Percentiles rank a stretch among this genome's conserved stretches.
These are phyloP conservation scores for Trogon melanurus DNA, from an alignment of 2,113 vertebrate genomes.

Conservation along the genomic window DNA sequence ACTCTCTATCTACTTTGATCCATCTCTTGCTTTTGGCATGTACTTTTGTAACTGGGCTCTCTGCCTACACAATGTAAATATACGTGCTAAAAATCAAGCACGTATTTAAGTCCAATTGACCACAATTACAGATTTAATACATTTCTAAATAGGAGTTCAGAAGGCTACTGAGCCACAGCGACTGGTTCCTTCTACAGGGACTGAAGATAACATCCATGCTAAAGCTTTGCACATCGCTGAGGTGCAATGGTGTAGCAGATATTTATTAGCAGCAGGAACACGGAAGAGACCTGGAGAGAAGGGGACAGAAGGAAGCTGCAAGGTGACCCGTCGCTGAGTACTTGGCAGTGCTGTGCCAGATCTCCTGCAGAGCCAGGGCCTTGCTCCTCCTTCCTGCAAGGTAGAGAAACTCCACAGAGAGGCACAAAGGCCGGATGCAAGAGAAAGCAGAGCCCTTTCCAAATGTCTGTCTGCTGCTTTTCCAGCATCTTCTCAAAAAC, in stretches of 20 bases:
- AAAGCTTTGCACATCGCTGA: accelerated
- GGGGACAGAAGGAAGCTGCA: background rate
- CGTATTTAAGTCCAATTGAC: background rate
- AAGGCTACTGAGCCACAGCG: background rate
- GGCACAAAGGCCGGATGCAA: background rate
- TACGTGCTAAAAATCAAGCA: background rate
- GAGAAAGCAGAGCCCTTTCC: background rate
- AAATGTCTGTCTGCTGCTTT: background rate
- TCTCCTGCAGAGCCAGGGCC: background rate
- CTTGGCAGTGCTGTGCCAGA: background rate
- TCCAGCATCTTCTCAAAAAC: background rate
- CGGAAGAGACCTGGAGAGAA: background rate
- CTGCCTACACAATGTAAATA: background rate
- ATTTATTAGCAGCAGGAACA: background rate
- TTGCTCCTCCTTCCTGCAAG: background rate
- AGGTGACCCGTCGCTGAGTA: background rate
- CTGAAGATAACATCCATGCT: background rate
- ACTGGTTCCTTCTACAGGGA: background rate
- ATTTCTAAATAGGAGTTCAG: background rate
- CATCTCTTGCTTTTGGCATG: background rate
- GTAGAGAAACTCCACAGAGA: background rate
- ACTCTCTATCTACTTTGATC: background rate
- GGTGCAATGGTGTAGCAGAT: background rate
- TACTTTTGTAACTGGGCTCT: background rate
- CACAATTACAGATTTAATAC: background rate